Conservation (phyloP, 2,888 invertebrate genomes). For the Cheilosia urbana region DNA sequence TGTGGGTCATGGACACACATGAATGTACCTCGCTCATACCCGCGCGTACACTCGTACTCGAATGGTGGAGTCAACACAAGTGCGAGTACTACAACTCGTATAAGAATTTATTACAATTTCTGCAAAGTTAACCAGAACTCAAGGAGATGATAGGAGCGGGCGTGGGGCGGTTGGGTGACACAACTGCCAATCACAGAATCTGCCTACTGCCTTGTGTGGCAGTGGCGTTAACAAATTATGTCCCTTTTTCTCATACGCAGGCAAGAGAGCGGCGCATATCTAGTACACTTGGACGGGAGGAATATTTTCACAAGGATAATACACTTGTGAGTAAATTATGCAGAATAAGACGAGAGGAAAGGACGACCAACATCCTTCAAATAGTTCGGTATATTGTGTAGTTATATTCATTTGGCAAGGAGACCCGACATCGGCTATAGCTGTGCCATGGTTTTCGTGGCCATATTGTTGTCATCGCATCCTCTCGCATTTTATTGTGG, state of each 20-base stretch:
- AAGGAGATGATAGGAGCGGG: slow-evolving; percentile 47
- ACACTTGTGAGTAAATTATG: slow-evolving; percentile 67
- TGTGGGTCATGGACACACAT: slow-evolving; percentile 69
- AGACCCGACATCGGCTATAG: slow-evolving; percentile 9
- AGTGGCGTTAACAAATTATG: slow-evolving; percentile 64
- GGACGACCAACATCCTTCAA: slow-evolving; percentile 59
- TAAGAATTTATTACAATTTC: slow-evolving; percentile 73
- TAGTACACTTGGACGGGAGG: not conserved
- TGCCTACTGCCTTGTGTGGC: slow-evolving; percentile 46
- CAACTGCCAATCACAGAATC: slow-evolving; percentile 69
- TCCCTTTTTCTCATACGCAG: slow-evolving; percentile 44
- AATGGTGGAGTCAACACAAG: slow-evolving; percentile 51
- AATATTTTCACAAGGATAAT: slow-evolving; percentile 60
- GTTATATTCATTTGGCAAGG: slow-evolving; percentile 52
- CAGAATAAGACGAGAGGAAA: slow-evolving; percentile 43
- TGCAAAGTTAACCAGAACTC: slow-evolving; percentile 73
- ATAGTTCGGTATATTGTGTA: slow-evolving; percentile 45
- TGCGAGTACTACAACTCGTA: slow-evolving; percentile 40
- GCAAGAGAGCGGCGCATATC: slow-evolving; percentile 8
- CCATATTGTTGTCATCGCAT: slow-evolving; percentile 69
- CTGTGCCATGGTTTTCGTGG: slow-evolving; percentile 45
- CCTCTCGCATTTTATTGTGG: slow-evolving; percentile 58
- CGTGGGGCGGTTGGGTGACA: slow-evolving; percentile 39
- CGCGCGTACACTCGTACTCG: not conserved
- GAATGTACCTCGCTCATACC: not conserved